Base-by-base conservation (phyloP, 2,888 invertebrate genomes). In the Lamellibrachia satsuma region DNA sequence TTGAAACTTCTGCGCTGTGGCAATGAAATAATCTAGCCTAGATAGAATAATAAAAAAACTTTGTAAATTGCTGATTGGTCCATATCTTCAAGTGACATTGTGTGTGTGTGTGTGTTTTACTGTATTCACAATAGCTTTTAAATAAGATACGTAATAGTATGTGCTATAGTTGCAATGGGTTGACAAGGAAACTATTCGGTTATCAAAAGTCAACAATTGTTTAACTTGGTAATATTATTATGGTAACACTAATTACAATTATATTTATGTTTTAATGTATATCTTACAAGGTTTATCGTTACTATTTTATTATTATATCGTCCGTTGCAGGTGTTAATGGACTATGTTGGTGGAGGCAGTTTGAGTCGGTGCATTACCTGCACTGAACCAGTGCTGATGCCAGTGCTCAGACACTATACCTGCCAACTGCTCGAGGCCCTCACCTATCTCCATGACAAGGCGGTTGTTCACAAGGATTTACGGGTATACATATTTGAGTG, bases 381-480 rank as follows among this genome's bases (percentile, higher is more conserved):
- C 94, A 97, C 97, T 94, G 96, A 97, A 92, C 97, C 97, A 90
- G 95, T 97, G 39, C 97, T 97, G 91, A 95, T 97, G 8, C 97
- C 97, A 93, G 96, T 97, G 92, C 95, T 98, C 8, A 97, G 98
- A 60, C 97, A 97, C 95, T 97, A 98, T 60, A 98, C 98, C 0
- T 97, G 97, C 92, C 98, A 98, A 57, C 97, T 98, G 55, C 97
- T 98, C 4, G 97, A 97, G 92, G 98, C 98, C 22, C 96, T 99
- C 60, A 97, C 97, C 90, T 98, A 98, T 96, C 97, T 99, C 93
- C 99, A 99, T 96, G 97, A 97, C 94, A 98, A 98, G 94, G 98
- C 98, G 94, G 97, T 98, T 1, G 97, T 98, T 27, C 98, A 99
- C 96, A 98, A 98, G 95, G 98, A 98, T 96, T 97, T 99, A n/a